Evolutionary conservation across 2,113 vertebrate genomes (phyloP).

Genomic region (Melanerpes formicivorus): DNA sequence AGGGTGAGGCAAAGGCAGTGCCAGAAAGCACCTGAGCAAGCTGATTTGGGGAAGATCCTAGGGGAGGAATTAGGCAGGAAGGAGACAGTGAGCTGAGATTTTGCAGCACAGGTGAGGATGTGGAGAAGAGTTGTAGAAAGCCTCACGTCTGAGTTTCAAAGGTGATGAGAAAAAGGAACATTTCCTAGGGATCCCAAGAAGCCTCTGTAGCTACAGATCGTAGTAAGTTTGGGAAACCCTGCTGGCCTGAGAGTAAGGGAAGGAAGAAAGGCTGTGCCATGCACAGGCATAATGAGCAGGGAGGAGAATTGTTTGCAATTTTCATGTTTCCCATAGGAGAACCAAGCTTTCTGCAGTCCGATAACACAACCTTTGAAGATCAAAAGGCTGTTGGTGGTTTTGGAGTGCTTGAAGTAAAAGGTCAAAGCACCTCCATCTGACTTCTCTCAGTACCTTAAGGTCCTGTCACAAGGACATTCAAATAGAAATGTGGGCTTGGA

Average conservation of each 20-base stretch:
- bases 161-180: not conserved
- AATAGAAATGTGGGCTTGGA: constrained; percentile 8
- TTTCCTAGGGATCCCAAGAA: not conserved
- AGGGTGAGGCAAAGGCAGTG: not conserved
- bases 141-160: not conserved
- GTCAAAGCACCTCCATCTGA: not conserved
- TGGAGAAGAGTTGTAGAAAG: not conserved
- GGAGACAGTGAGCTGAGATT: not conserved
- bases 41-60: not conserved
- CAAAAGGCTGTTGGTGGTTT: not conserved
- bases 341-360: not conserved
- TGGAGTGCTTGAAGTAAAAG: not conserved
- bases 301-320: constrained; percentile 16
- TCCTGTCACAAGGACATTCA: not conserved
- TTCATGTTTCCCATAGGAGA: not conserved
- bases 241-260: not conserved
- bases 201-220: not conserved
- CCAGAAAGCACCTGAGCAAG: not conserved
- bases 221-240: not conserved
- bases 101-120: not conserved
- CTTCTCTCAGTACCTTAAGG: not conserved
- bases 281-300: not conserved
- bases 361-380: not conserved
- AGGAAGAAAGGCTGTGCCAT: not conserved
- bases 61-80: not conserved